Conservation (phyloP, 2,113 vertebrate genomes). For the Corythornis vintsioides region DNA sequence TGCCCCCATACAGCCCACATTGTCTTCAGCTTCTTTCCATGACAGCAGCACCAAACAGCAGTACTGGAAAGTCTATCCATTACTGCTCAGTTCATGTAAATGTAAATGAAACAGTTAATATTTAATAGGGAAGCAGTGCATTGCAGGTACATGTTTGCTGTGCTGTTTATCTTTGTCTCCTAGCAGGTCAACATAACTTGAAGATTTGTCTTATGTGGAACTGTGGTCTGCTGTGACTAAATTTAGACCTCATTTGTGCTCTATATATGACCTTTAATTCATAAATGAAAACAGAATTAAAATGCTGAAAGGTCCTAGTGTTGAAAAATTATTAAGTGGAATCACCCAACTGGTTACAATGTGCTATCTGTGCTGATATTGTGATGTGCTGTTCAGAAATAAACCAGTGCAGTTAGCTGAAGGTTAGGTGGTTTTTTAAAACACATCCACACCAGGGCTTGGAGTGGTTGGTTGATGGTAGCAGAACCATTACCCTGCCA, state of each 20-base stretch:
- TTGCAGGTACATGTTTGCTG: constrained; percentile 76
- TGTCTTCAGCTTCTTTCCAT: constrained; percentile 75
- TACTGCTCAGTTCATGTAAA: constrained; percentile 81
- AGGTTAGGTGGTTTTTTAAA: constrained; percentile 37
- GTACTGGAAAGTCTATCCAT: constrained; percentile 69
- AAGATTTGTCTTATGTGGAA: constrained; percentile 90
- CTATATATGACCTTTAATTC: constrained; percentile 86
- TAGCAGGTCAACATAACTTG: constrained; percentile 89
- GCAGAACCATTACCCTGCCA: not conserved
- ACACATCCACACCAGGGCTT: not conserved
- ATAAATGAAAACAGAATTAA: constrained; percentile 66
- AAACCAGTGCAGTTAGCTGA: constrained; percentile 31
- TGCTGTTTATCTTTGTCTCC: constrained; percentile 76
- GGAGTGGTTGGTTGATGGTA: not conserved
- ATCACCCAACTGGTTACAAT: constrained; percentile 43
- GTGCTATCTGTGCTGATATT: constrained; percentile 52
- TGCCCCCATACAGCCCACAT: constrained; percentile 52
- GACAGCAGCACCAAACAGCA: constrained; percentile 77
- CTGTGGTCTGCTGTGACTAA: constrained; percentile 86
- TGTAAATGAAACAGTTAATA: constrained; percentile 85
- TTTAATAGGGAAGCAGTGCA: constrained; percentile 83
- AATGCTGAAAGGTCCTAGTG: constrained; percentile 69
- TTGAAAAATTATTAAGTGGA: constrained; percentile 61
- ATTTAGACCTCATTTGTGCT: constrained; percentile 91
- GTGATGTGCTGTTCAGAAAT: constrained; percentile 60